phyloP scores from a whole-genome alignment of 2,888 invertebrate genomes.

The Pyrgus malvae region DNA sequence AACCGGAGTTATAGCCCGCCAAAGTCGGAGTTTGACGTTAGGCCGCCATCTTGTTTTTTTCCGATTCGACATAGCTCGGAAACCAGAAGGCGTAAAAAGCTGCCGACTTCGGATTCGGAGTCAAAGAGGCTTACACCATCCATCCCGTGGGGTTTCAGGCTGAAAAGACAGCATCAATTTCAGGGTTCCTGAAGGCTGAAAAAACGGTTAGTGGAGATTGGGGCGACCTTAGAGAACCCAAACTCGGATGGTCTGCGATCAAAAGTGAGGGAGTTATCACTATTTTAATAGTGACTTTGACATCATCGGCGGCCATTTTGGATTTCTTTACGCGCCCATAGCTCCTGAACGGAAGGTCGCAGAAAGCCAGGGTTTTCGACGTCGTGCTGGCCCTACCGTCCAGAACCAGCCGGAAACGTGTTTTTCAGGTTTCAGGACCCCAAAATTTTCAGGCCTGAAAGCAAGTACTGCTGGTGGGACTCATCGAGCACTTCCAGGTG shows the following conservation, averaged over 20 bases:
- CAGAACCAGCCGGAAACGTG: too few relatives aligned
- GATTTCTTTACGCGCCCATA: not conserved
- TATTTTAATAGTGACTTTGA: not conserved
- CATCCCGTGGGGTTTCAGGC: not conserved
- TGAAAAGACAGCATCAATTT: too few relatives aligned
- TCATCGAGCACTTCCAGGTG: not conserved
- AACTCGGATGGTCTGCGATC: not conserved
- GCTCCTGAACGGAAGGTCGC: not conserved
- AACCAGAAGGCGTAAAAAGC: not conserved
- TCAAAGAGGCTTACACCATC: not conserved
- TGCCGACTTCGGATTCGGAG: not conserved
- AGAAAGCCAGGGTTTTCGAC: not conserved
- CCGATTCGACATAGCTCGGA: not conserved
- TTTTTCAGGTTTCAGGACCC: not conserved
- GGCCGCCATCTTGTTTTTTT: not conserved
- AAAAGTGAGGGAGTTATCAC: not conserved
- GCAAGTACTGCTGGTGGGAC: not conserved
- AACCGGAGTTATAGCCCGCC: too few relatives aligned
- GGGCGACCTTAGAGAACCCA: not conserved
- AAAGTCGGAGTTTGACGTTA: too few relatives aligned
- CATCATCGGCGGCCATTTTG: slow-evolving; percentile 4
- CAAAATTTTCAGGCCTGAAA: not conserved
- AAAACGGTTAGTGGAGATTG: not conserved
- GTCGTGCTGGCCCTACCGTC: too few relatives aligned
- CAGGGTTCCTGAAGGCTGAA: not conserved